Conservation (phyloP, 2,113 vertebrate species). For the Tricholaema leucomelas region DNA sequence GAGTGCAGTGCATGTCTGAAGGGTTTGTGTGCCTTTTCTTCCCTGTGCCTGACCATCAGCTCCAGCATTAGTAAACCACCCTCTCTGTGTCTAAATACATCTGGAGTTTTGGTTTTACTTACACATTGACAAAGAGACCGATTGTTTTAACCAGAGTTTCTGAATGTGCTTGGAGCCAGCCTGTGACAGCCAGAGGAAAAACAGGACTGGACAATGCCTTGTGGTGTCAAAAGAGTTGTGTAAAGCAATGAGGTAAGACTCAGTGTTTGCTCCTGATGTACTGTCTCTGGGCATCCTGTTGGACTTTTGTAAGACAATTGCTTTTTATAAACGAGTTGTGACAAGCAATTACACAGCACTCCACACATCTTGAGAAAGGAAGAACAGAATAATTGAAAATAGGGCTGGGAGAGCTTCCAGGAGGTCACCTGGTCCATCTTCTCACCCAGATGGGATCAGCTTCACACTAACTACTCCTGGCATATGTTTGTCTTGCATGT, state of each 20-base stretch:
- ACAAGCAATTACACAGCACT: slow-evolving; percentile 35
- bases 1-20: background rate
- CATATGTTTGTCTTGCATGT: background rate
- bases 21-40: background rate
- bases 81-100: slow-evolving; percentile 18
- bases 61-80: background rate
- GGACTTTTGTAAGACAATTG: background rate
- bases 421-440: background rate
- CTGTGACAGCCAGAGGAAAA: slow-evolving; percentile 25
- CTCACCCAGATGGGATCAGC: background rate
- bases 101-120: slow-evolving; percentile 15
- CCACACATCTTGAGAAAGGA: background rate
- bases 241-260: slow-evolving; percentile 1
- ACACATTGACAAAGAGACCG: background rate
- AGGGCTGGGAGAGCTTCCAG: background rate
- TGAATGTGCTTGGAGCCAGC: background rate
- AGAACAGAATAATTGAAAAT: slow-evolving; percentile 33
- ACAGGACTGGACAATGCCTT: background rate
- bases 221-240: background rate
- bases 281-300: background rate
- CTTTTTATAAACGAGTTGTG: slow-evolving; percentile 39
- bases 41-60: background rate
- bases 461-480: slow-evolving; percentile 8
- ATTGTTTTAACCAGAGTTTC: background rate
- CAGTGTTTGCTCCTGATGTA: background rate